Conservation (phyloP, 2,797 vertebrate genomes). For the Cryptoblepharus egeriae region DNA sequence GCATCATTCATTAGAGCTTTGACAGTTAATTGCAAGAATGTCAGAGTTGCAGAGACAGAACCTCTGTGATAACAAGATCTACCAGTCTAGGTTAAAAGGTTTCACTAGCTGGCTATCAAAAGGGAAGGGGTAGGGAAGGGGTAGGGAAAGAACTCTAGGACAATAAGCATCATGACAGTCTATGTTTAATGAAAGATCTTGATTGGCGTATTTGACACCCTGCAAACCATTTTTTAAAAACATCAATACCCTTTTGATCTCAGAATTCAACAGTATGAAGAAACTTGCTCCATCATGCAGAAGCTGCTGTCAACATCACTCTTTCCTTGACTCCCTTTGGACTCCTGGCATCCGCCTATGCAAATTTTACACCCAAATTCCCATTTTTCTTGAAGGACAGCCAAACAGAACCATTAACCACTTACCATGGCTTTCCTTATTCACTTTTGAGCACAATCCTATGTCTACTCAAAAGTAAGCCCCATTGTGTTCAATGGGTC, state of each 20-base stretch:
- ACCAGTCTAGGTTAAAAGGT: background rate
- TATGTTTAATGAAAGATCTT: background rate
- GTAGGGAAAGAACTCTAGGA: conserved; percentile 11
- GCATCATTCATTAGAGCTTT: conserved; percentile 26
- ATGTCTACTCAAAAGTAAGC: no score
- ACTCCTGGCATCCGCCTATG: no score
- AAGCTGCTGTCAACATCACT: no score
- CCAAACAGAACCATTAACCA: background rate
- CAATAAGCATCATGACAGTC: background rate
- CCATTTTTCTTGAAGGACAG: background rate
- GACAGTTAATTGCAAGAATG: conserved; percentile 40
- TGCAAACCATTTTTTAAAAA: background rate
- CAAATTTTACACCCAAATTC: background rate
- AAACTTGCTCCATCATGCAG: background rate
- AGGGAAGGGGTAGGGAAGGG: background rate
- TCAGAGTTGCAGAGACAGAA: conserved; percentile 12
- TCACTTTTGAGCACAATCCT: no score
- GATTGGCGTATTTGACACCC: background rate
- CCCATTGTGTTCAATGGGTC: no score
- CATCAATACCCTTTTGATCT: background rate
- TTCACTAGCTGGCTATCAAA: background rate
- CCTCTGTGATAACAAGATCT: conserved; percentile 15
- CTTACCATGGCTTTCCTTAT: background rate
- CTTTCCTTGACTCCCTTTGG: background rate
- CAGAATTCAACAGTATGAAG: background rate